Evolutionary conservation across 2,888 invertebrate genomes (phyloP), one percentile per base, ranked within the genome.

Genomic region (Acleris cristana): DNA sequence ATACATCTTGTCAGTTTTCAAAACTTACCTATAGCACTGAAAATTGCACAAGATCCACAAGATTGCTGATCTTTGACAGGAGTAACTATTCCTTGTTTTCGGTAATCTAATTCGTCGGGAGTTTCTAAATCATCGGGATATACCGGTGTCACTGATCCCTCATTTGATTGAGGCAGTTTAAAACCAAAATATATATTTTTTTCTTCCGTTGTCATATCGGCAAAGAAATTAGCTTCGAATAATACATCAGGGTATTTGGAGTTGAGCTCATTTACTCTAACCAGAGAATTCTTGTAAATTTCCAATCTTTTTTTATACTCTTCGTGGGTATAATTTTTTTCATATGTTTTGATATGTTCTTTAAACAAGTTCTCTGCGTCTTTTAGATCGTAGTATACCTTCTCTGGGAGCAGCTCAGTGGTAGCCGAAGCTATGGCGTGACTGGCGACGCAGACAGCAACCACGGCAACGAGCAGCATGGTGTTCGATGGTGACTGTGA

Each of bases 1-100:
- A 26, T 26, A 26, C 26, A 6, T 26, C 6, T 26, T 6, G 5
- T 6, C 6, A 26, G 26, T 34, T 10, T 34, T 34, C 34, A 1
- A 34, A 10, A 10, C 34, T 34, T 61, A 73, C 73, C 71, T 19
- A 58, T 23, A 44, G 70, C 55, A 14, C 71, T 66, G 44, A 73
- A 73, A 57, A 96, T 94, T 97, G 97, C 97, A 89, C 97, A 97
- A 4, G 96, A 96, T 45, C 96, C 96, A 80, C 97, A 97, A 67
- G 93, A 90, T 61, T 95, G 96, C 90, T 97, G 97, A 88, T 97
- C 94, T 82, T 97, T 97, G 19, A 97, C 93, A 45, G 45, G 0
- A 3, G 16, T n/a, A 14, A 45, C n/a, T n/a, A n/a, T n/a, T 16
- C n/a, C 45, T 14, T 45, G 45, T 5, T 45, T 6, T 12, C 45